Percentiles rank a stretch among this genome's conserved stretches.
These are phyloP conservation scores for Eonycteris spelaea DNA, from an alignment of 2,113 vertebrate species.

Conservation along the genomic window DNA sequence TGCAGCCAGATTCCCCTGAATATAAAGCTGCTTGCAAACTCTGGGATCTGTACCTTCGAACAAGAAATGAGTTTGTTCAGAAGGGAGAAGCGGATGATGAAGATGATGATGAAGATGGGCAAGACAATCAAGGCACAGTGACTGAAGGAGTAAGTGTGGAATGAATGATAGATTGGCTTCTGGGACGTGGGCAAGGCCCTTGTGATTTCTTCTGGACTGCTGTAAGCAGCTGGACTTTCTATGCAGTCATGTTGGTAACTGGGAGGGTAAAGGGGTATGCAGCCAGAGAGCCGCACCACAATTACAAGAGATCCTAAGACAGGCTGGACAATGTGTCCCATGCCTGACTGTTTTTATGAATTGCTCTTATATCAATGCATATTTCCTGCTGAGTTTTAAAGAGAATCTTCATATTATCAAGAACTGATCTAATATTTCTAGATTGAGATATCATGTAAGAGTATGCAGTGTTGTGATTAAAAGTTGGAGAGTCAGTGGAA, in stretches of 20 bases:
- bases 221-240: not conserved
- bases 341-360: not conserved
- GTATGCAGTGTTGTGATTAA: not conserved
- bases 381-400: conserved; percentile 15
- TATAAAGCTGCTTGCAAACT: conserved; percentile 96
- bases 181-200: not conserved
- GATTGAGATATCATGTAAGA: not conserved
- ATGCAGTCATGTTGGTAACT: not conserved
- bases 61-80: conserved; percentile 98
- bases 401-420: not conserved
- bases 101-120: conserved; percentile 93
- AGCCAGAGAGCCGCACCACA: not conserved
- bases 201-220: not conserved
- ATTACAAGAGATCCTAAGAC: not conserved
- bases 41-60: conserved; percentile 97
- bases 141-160: conserved; percentile 91
- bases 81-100: conserved; percentile 95
- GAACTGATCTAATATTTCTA: not conserved
- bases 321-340: not conserved
- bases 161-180: not conserved
- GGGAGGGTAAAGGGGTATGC: not conserved
- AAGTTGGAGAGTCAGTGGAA: not conserved
- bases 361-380: not conserved
- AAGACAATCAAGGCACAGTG: conserved; percentile 88
- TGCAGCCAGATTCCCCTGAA: conserved; percentile 93